Base-by-base conservation (phyloP, 1,140 invertebrate genomes). In the Oncopeltus fasciatus region DNA sequence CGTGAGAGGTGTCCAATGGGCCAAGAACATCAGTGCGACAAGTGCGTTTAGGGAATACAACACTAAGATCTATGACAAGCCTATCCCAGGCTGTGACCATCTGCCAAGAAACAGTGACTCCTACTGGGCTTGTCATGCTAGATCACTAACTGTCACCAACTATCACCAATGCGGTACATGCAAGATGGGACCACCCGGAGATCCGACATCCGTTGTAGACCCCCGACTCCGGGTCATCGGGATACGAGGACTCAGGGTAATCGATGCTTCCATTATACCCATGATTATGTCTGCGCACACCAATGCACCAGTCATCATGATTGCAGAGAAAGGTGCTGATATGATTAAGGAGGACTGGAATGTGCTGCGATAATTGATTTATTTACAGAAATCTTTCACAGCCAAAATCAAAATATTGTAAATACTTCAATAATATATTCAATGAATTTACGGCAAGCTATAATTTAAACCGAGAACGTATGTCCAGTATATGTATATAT, bases 131-230 rank as follows among this genome's bases (percentile, higher is more conserved):
- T 92, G 90, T 68, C 87, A 89, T 83, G 87, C 89, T 4, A 75
- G 86, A 14, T 77, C 84, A 9, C 90, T 90, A 63, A 85, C 86
- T 0, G 82, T 80, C 0, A 92, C 90, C 0, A 83, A 86, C 44
- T 93, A 92, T 70, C 90, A 95, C 77, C 89, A 90, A 0, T 83
- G 89, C 0, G 90, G 91, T 0, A 94, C 92, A 0, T 89, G 87
- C 58, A 95, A 92, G 72, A 97, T 97, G 93, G 93, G 92, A 0
- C 86, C 87, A 0, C 82, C 83, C 53, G 86, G 83, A 80, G 90
- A 93, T 70, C 76, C 80, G 11, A 81, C 84, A 4, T 88, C 91
- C 0, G 93, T 95, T 0, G 92, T 95, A 0, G 92, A 95, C 73
- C 83, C 86, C 9, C 79, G 88, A 68, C 74, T 92, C 0, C 75